Evolutionary conservation across 2,888 invertebrate genomes (phyloP), one percentile per base, ranked within the genome.

Genomic region (Synanthedon formicaeformis): DNA sequence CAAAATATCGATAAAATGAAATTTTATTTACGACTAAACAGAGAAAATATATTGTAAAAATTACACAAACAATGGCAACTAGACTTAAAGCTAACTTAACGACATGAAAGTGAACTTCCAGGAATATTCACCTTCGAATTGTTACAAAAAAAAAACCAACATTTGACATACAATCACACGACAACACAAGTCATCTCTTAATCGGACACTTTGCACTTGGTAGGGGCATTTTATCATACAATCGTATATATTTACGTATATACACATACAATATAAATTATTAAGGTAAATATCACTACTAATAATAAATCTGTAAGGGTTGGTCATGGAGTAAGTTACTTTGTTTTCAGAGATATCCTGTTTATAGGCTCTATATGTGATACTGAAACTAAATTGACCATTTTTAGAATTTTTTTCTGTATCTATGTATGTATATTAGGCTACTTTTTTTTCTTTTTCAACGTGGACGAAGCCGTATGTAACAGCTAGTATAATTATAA

Each of bases 61-160:
- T 74, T 76, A 81, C 76, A 80, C 69, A 66, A 77, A 80, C 78
- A 72, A 84, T 83, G 82, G 81, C 82, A 81, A 81, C 74, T 79
- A 78, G 71, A 64, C 59, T 58, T 58, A 58, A n/a, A n/a, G 18
- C 54, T 58, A 58, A 53, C 54, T 58, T 56, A 49, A 16, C 49
- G 49, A 49, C 18, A 49, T 10, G 3, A 12, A 49, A 49, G 18
- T 18, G 23, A 16, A 49, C 8, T 18, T 49, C 18, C 23, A 49
- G 6, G 12, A 49, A 49, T 49, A 49, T 18, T 45, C 45, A 13
- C 45, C 14, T 45, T 45, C 14, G n/a, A 45, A 13, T 13, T 14
- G 13, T 13, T 45, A 41, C 16, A 41, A 45, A 45, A 45, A 49
- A n/a, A 16, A 49, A 12, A 48, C 16, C 23, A 16, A 49, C 16